Percentiles rank a stretch among this genome's conserved stretches.
Evolutionary conservation across 1,140 invertebrate genomes (phyloP).

Genomic region (Hesperophylax magnus): DNA sequence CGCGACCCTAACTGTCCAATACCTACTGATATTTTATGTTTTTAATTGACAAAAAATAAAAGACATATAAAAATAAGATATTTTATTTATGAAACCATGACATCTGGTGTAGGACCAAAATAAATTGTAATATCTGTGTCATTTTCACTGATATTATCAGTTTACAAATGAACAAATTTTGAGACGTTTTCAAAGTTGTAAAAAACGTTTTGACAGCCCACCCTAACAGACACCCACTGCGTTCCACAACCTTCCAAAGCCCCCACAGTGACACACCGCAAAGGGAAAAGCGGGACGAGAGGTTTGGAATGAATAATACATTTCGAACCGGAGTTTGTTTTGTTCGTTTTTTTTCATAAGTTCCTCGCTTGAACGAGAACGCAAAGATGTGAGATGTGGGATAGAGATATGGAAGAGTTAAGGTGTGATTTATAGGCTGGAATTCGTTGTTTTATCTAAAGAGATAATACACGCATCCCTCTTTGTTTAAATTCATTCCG

Average conservation of each 20-base stretch:
- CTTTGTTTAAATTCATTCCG: slow-evolving; percentile 54
- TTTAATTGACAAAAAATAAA: too few relatives aligned
- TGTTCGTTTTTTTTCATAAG: slow-evolving; percentile 49
- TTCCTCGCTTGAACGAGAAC: slow-evolving; percentile 3
- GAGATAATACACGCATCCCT: slow-evolving; percentile 49
- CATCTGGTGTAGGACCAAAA: too few relatives aligned
- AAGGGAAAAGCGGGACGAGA: slow-evolving; percentile 15
- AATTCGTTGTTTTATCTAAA: slow-evolving; percentile 55
- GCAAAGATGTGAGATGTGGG: slow-evolving; percentile 33
- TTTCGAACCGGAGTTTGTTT: slow-evolving; percentile 49
- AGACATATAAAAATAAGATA: too few relatives aligned
- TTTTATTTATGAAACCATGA: too few relatives aligned
- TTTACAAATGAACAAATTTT: too few relatives aligned
- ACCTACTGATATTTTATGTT: too few relatives aligned
- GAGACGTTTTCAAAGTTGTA: too few relatives aligned
- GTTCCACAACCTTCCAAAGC: background rate
- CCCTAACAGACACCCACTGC: too few relatives aligned
- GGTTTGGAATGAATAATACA: slow-evolving; percentile 55
- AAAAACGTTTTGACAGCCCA: too few relatives aligned
- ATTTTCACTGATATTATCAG: too few relatives aligned
- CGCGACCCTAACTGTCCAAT: too few relatives aligned
- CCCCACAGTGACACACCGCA: slow-evolving; percentile 49
- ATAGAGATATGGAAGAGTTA: slow-evolving; percentile 51
- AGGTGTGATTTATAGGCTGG: slow-evolving; percentile 56
- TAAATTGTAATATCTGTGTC: too few relatives aligned